phyloP scores from a whole-genome alignment of 2,888 invertebrate genomes.

The Prostheceraeus crozeri region DNA sequence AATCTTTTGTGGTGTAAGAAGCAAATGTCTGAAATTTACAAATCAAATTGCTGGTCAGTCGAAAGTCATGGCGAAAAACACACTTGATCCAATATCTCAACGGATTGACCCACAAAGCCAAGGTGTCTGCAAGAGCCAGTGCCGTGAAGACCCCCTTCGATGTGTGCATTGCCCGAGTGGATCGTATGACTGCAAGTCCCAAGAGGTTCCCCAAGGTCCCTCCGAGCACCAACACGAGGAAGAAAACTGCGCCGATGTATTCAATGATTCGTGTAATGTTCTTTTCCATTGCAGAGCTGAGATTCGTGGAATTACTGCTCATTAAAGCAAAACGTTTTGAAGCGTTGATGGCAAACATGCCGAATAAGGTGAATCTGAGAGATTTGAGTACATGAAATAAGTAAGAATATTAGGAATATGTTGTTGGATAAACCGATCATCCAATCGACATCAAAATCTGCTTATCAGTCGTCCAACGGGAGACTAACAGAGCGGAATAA shows the following conservation, averaged over 20 bases:
- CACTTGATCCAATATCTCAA: slow-evolving; percentile 33
- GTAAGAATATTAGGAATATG: too few species aligned
- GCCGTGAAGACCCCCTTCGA: slow-evolving; percentile 35
- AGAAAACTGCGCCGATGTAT: slow-evolving; percentile 16
- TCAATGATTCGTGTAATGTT: neutral
- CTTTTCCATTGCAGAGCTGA: too few species aligned
- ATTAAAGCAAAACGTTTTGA: too few species aligned
- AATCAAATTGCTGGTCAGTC: slow-evolving; percentile 7
- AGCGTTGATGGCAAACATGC: too few species aligned
- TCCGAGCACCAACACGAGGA: neutral
- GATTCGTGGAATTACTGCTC: too few species aligned
- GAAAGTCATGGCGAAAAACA: slow-evolving; percentile 22
- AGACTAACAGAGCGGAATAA: too few species aligned
- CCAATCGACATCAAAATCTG: too few species aligned
- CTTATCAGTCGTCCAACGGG: too few species aligned
- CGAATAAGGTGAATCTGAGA: too few species aligned
- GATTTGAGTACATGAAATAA: too few species aligned
- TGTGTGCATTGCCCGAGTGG: slow-evolving; percentile 30
- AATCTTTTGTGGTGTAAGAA: slow-evolving; percentile 31
- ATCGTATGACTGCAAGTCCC: slow-evolving; percentile 31
- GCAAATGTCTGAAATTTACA: slow-evolving; percentile 35
- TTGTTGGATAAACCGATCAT: too few species aligned
- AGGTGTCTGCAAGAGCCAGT: slow-evolving; percentile 36
- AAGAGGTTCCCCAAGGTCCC: slow-evolving; percentile 34
- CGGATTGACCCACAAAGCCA: slow-evolving; percentile 36